Base-by-base conservation (phyloP, 1,140 invertebrate species). In the Elymnias hypermnestra region DNA sequence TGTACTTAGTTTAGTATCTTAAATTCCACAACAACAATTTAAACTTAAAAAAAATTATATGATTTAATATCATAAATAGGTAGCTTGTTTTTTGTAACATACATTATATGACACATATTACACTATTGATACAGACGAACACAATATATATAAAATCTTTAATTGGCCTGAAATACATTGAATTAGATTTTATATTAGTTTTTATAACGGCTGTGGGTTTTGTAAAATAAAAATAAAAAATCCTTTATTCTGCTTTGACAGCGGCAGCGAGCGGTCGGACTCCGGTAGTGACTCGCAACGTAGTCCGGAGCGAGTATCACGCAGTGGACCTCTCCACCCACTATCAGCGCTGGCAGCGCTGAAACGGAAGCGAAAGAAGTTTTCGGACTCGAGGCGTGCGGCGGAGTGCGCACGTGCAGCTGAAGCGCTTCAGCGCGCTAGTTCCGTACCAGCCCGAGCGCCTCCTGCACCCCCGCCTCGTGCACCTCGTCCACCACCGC, bases 321-420 rank as follows among this genome's bases (percentile, higher is more conserved):
- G 70, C 44, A 42, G 58, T 33, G 66, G 67, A 0, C 63, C 72
- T 44, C 65, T 72, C 53, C 70, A 72, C 45, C 68, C 74, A 53
- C 77, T 89, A 15, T 78, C 88, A 35, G 92, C 92, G 8, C 72
- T 94, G 37, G 91, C 92, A 0, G 89, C 92, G 1, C 83, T 94
- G 9, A 91, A 91, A 56, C 90, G 90, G 54, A 94, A 94, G 75
- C 89, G 93, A 25, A 94, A 94, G 74, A 94, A 93, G 62, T 94
- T 94, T 73, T 93, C 92, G 0, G 89, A 92, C 19, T 94, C 92
- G 12, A 88, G 93, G 44, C 90, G 92, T 40, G 89, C 90, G 18
- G 90, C 89, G 13, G 62, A 50, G 26, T 54, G 42, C 18, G 48
- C 35, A 31, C 53, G 60, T 29, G 41, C 31, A 15, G 17, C 45